Evolutionary conservation across 1,140 invertebrate genomes (phyloP).

Genomic region (Linepithema humile): DNA sequence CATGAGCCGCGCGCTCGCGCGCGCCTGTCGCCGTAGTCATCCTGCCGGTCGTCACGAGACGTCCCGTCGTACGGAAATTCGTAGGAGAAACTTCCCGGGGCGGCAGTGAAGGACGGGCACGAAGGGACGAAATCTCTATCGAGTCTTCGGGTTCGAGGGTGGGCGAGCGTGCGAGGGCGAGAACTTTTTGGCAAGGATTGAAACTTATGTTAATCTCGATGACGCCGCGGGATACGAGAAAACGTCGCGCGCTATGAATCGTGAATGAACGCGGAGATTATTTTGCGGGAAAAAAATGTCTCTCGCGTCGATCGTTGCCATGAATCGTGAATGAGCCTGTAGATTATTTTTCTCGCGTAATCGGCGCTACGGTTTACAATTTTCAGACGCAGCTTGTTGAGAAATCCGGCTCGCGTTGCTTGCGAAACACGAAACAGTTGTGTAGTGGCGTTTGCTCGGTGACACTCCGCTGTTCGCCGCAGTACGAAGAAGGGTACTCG

Average conservation of each 20-base stretch:
- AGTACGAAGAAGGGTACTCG: slow-evolving; percentile 40
- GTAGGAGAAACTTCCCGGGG: slow-evolving; percentile 38
- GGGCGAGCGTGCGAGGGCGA: not conserved
- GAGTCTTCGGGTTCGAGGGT: slow-evolving; percentile 10
- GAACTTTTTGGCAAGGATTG: slow-evolving; percentile 40
- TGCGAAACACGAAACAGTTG: slow-evolving; percentile 40
- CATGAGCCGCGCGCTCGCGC: slow-evolving; percentile 52
- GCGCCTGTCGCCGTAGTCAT: slow-evolving; percentile 53
- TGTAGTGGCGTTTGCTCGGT: not conserved
- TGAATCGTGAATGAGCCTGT: slow-evolving; percentile 13
- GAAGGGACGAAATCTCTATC: slow-evolving; percentile 33
- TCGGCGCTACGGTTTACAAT: not conserved
- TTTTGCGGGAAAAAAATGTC: not conserved
- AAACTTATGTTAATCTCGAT: slow-evolving; percentile 19
- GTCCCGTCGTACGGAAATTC: slow-evolving; percentile 45
- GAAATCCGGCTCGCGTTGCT: not conserved
- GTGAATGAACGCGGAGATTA: not conserved
- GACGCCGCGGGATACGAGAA: not conserved
- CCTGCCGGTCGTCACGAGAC: slow-evolving; percentile 43
- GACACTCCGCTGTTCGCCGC: slow-evolving; percentile 17
- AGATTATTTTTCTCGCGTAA: not conserved
- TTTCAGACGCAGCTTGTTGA: not conserved
- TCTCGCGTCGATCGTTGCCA: slow-evolving; percentile 2
- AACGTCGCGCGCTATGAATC: too few relatives aligned
- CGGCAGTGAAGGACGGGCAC: not conserved